Evolutionary conservation across 1,140 invertebrate species (phyloP).

Genomic region (Heliconius himera): DNA sequence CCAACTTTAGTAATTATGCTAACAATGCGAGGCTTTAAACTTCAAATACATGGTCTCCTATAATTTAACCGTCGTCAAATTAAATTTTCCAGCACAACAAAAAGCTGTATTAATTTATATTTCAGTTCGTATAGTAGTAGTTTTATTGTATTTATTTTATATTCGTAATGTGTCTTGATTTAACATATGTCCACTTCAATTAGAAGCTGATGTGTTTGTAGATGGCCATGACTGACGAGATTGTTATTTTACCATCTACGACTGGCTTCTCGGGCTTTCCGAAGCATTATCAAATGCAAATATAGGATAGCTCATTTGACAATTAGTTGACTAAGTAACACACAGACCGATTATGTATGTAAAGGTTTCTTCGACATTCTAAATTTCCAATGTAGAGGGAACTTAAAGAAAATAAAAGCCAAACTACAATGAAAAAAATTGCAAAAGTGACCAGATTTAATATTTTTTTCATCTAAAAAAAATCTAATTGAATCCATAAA

Average conservation of each 20-base stretch:
- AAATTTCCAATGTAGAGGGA: neutral
- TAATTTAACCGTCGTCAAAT: slow-evolving; percentile 10
- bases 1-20: slow-evolving; percentile 21
- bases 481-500: no score
- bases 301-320: neutral
- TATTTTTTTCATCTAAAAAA: no score
- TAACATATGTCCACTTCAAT: neutral
- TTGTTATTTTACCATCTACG: neutral
- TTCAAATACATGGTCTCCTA: slow-evolving; percentile 19
- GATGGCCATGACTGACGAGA: neutral
- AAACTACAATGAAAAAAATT: neutral
- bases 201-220: neutral
- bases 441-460: no score
- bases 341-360: neutral
- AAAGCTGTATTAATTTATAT: slow-evolving; percentile 13
- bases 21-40: slow-evolving; percentile 21
- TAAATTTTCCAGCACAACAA: slow-evolving; percentile 10
- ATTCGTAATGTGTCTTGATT: neutral
- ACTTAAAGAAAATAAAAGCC: neutral
- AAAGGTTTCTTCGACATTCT: neutral
- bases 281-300: neutral
- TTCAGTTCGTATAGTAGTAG: neutral
- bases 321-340: neutral
- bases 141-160: slow-evolving; percentile 2
- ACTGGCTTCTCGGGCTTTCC: neutral